Evolutionary conservation across 2,888 invertebrate genomes (phyloP), one percentile per base, ranked within the genome.

Genomic region (Zhengitettix transpicula): DNA sequence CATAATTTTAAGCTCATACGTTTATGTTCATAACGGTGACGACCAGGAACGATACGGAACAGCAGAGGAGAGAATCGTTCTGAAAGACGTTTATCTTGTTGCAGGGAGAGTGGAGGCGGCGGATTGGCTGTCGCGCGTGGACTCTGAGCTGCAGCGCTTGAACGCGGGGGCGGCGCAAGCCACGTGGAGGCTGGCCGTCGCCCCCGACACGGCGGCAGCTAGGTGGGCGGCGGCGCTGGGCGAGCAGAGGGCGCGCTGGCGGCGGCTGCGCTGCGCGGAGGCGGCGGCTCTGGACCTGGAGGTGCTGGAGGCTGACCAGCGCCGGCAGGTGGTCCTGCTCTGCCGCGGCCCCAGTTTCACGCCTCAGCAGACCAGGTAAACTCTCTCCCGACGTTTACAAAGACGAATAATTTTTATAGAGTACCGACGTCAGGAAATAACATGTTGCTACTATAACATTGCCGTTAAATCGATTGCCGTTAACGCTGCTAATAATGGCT

Each of bases 261-360:
- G 28, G 28, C 28, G 28, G 28, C 28, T 28, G 28, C 28, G 28
- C 28, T 28, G 28, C 28, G 28, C 28, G 28, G 28, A 28, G 28
- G 28, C 28, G 28, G 42, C 2, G 63, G 65, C 63, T 52, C 59
- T 10, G 56, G 60, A 44, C 42, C 56, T 17, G 61, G 61, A 59
- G 61, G 65, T 56, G 72, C 16, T 67, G 69, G 1, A 65, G 64
- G 16, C 74, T 71, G 57, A 73, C 74, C 62, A 80, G 63, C 68
- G 67, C 55, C 73, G 83, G 62, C 80, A 80, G 74, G 69, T 78
- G 57, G 78, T 77, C 71, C 70, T 84, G 12, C 66, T 85, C 52
- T 85, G 85, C 66, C 74, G 81, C 65, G 84, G 84, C 52, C 81
- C 83, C 0, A 77, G 73, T 58, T 83, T 76, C 67, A 77, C 76